Evolutionary conservation across 2,113 vertebrate genomes (phyloP).

Genomic region (Trogon melanurus): DNA sequence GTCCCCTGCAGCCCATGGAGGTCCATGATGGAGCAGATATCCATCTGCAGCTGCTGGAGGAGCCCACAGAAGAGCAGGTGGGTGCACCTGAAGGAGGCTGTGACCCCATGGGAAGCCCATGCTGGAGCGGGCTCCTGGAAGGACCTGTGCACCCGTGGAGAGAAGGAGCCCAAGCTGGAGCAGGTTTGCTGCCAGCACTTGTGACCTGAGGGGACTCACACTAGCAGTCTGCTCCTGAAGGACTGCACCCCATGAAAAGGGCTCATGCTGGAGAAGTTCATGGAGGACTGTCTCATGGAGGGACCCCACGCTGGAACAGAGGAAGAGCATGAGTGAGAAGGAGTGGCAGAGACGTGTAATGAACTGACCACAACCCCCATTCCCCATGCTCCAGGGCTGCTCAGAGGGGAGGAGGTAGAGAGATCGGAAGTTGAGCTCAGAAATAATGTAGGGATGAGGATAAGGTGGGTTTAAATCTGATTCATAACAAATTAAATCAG

Average conservation of each 20-base stretch:
- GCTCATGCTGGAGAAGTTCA: not conserved
- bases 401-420: not conserved
- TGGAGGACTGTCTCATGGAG: not conserved
- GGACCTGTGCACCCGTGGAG: not conserved
- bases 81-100: not conserved
- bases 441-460: not conserved
- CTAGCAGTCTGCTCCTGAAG: not conserved
- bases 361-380: not conserved
- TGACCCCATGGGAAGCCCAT: not conserved
- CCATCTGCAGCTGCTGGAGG: not conserved
- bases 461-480: not conserved
- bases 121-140: not conserved
- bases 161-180: not conserved
- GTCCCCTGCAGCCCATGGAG: too few relatives aligned
- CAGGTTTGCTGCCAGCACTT: not conserved
- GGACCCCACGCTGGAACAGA: not conserved
- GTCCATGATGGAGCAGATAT: too few relatives aligned
- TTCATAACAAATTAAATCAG: not conserved
- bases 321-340: not conserved
- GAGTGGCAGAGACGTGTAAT: too few relatives aligned
- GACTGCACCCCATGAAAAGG: not conserved
- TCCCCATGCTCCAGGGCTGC: not conserved
- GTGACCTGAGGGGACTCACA: not conserved
- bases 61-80: not conserved
- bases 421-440: not conserved